Percentiles rank a stretch among this genome's conserved stretches.
Conservation (phyloP, 2,888 invertebrate genomes). For the Eupithecia exiguata region DNA sequence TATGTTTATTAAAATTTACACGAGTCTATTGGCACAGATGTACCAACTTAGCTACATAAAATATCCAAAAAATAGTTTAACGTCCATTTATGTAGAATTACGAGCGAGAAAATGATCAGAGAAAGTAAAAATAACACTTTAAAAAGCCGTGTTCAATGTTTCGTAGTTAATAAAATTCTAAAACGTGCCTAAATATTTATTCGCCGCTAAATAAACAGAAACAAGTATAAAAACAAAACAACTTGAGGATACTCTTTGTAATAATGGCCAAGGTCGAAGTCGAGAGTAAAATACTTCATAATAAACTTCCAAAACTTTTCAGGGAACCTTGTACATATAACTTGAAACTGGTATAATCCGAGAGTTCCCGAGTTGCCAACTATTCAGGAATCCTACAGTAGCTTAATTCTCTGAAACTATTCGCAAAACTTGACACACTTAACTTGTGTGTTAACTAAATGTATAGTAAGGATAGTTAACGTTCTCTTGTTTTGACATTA, state of each 20-base stretch:
- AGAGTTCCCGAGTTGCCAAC: constrained; percentile 33
- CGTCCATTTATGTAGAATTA: not conserved
- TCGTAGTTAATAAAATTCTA: not conserved
- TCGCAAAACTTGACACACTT: constrained; percentile 13
- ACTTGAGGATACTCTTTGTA: not conserved
- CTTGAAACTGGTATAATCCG: constrained; percentile 34
- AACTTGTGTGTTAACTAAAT: not conserved
- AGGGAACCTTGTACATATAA: constrained; percentile 7
- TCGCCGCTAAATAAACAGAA: not conserved
- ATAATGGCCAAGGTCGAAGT: not conserved
- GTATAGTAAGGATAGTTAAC: not conserved
- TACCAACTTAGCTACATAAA: not conserved
- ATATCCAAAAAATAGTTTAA: not conserved
- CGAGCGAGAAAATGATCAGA: not conserved
- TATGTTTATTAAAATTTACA: too few species aligned
- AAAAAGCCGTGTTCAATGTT: not conserved
- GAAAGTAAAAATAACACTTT: not conserved
- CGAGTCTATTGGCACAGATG: not conserved
- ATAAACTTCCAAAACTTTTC: constrained; percentile 8
- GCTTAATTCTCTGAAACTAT: constrained; percentile 39
- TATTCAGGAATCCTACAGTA: constrained; percentile 33
- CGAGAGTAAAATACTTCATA: not conserved
- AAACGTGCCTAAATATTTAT: not conserved
- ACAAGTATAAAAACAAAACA: not conserved
- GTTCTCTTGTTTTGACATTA: constrained; percentile 9